phyloP scores from a whole-genome alignment of 2,888 invertebrate species.

The Rhyacophila evoluta region DNA sequence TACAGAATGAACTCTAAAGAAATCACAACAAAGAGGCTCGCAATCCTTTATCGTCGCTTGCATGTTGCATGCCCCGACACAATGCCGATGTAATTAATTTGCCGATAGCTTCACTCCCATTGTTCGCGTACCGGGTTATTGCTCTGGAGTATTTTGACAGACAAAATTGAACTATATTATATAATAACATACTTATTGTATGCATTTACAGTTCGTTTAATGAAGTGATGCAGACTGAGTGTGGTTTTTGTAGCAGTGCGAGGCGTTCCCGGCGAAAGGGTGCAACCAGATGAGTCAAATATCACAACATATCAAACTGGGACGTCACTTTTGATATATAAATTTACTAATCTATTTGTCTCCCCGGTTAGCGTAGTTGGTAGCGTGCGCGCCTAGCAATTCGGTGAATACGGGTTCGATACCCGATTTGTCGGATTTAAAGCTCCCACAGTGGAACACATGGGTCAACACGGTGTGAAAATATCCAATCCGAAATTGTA shows the following conservation, averaged over 20 bases:
- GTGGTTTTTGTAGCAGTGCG: not conserved
- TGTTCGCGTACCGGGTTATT: not conserved
- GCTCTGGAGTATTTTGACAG: constrained; percentile 3
- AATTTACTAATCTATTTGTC: too few relatives aligned
- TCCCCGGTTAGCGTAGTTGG: too few relatives aligned
- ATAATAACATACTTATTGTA: not conserved
- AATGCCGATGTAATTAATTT: not conserved
- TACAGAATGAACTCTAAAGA: not conserved
- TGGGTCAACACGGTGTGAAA: too few relatives aligned
- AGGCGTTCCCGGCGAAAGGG: not conserved
- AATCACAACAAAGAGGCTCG: not conserved
- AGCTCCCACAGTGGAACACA: too few relatives aligned
- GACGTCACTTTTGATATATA: too few relatives aligned
- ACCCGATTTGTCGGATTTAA: too few relatives aligned
- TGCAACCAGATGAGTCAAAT: not conserved
- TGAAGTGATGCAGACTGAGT: not conserved
- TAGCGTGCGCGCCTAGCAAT: too few relatives aligned
- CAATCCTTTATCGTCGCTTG: not conserved
- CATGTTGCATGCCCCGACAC: not conserved
- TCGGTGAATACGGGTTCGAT: too few relatives aligned
- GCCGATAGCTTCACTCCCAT: not conserved
- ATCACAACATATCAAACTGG: not conserved
- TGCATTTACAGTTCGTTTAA: not conserved
- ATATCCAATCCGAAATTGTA: too few relatives aligned
- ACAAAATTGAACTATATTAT: not conserved